A percentile compares a stretch with the other conserved stretches of the same genome.
Conservation (phyloP, 2,113 vertebrate species). For the Psettodes erumei region DNA sequence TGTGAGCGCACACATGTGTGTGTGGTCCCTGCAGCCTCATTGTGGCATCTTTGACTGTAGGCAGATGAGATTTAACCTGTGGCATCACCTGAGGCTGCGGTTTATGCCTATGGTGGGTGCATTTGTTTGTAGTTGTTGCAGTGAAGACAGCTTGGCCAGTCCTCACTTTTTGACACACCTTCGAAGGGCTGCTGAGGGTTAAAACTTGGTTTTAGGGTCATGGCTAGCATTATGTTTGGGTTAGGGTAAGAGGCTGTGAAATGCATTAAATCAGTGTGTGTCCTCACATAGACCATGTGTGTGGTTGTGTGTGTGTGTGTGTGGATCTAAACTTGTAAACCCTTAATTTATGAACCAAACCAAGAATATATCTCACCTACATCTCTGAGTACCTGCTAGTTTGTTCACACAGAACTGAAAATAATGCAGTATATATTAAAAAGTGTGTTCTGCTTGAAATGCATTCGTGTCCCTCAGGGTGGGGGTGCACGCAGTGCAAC, state of each 20-base stretch:
- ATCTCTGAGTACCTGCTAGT: background rate
- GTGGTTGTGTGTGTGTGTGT: background rate
- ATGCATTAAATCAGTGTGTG: no score
- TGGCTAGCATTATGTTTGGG: no score
- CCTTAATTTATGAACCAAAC: background rate
- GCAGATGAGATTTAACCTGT: slow-evolving; percentile 51
- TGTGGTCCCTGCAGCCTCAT: slow-evolving; percentile 54
- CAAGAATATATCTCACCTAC: background rate
- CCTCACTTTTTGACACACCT: no score
- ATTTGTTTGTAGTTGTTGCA: background rate
- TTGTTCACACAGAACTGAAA: background rate
- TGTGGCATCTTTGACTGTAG: slow-evolving; percentile 47
- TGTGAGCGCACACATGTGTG: slow-evolving; percentile 5
- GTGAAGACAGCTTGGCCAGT: no score
- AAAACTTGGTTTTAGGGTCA: no score
- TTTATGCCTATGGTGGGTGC: slow-evolving; percentile 1
- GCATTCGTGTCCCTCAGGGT: slow-evolving; percentile 27
- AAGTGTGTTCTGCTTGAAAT: slow-evolving; percentile 11
- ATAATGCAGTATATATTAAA: background rate
- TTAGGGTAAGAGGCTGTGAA: no score
- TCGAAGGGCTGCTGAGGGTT: no score
- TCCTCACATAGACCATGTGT: no score
- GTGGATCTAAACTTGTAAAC: background rate
- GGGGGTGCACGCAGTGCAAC: slow-evolving; percentile 18
- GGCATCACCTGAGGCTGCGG: slow-evolving; percentile 53